Conservation (phyloP, 1,140 invertebrate species). For the Caenorhabditis brenneri region DNA sequence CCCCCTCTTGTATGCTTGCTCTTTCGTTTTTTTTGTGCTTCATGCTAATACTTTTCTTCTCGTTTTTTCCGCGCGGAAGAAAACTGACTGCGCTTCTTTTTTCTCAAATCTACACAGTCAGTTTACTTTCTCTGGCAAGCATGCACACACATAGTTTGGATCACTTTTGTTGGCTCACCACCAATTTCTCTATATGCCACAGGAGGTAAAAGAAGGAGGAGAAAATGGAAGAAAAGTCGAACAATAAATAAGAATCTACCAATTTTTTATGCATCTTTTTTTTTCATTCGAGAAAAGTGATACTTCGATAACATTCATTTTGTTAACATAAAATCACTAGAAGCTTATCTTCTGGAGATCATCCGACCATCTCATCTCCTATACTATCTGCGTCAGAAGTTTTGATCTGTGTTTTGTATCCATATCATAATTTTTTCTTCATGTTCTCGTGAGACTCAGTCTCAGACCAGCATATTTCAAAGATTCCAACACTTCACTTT, state of each 20-base stretch:
- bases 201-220: neutral
- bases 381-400: no score
- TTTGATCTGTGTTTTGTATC: no score
- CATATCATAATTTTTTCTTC: no score
- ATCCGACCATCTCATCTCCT: no score
- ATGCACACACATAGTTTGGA: constrained; percentile 28
- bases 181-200: neutral
- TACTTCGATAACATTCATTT: no score
- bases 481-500: no score
- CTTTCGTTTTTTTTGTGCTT: neutral
- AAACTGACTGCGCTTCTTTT: constrained; percentile 2
- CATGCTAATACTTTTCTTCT: neutral
- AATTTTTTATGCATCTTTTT: neutral
- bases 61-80: constrained; percentile 26
- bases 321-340: no score
- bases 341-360: no score
- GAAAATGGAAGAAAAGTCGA: constrained; percentile 31
- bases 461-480: no score
- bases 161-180: constrained; percentile 19
- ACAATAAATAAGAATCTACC: constrained; percentile 12
- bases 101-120: no score
- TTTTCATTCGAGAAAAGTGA: neutral
- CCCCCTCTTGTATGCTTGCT: constrained; percentile 22
- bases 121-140: neutral
- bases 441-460: no score